Conservation (phyloP, 2,888 invertebrate genomes). For the Eristalis tenax region DNA sequence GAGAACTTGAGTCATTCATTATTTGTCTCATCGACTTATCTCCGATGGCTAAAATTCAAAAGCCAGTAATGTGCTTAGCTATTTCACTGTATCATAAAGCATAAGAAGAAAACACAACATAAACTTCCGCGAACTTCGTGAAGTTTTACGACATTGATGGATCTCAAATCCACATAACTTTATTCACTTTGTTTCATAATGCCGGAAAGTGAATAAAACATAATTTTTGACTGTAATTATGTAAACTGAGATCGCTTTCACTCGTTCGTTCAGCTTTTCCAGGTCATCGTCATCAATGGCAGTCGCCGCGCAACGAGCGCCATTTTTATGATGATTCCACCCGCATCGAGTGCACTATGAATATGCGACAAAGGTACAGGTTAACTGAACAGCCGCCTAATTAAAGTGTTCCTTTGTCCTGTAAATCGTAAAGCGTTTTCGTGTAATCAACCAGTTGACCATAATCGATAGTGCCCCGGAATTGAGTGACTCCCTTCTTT, state of each 20-base stretch:
- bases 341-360: background rate
- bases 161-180: background rate
- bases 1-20: background rate
- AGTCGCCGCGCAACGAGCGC: no score
- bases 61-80: background rate
- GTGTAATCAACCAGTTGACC: constrained; percentile 27
- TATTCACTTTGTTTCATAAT: background rate
- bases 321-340: background rate
- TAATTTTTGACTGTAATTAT: background rate
- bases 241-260: background rate
- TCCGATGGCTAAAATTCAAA: background rate
- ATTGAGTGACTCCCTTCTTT: constrained; percentile 23
- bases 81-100: background rate
- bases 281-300: background rate
- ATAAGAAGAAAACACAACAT: background rate
- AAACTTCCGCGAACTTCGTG: background rate
- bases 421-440: constrained; percentile 17
- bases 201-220: background rate
- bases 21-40: background rate
- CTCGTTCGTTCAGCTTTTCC: background rate
- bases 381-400: background rate
- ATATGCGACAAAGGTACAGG: background rate
- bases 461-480: constrained; percentile 36
- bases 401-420: constrained; percentile 28
- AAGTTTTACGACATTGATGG: background rate